Base-by-base conservation (phyloP, 2,888 invertebrate genomes). In the Erpobdella octoculata region DNA sequence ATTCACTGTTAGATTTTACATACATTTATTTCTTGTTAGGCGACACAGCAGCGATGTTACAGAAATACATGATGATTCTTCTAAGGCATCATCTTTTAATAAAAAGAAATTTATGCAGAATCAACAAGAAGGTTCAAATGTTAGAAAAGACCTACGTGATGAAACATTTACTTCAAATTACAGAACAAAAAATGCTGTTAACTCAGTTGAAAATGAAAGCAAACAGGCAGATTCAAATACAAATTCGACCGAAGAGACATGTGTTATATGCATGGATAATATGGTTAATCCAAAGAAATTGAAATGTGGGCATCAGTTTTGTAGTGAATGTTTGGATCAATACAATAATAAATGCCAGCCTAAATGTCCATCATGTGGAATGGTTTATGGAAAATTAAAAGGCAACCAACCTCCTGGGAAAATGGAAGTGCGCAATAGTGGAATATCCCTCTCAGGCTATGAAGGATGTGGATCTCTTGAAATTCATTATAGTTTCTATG, bases 401-500 rank as follows among this genome's bases (percentile, higher is more conserved):
- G 80, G 81, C 18, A 76, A 78, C 72, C 80, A 80, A 74, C 80
- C 80, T 3, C 72, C 73, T 2, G 80, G 79, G 0, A 73, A 21
- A 6, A 80, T 80, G 77, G 59, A 37, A n/a, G 53, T 69, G 1
- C 36, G 35, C 1, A 53, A 69, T n/a, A 31, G 66, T 21, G n/a
- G 31, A 15, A 9, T 6, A 0, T 25, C 18, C 2, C 35, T 78
- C 31, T 75, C 77, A 12, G 77, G 77, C 2, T 75, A 70, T 36
- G 62, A 61, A 15, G 53, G 70, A 18, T 71, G 62, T 62, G 73
- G 74, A 37, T 70, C 72, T 0, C 76, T 78, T 46, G 66, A 73
- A n/a, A 78, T 79, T 18, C 64, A 68, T 6, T 78, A 78, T 64
- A 15, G 89, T 1, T 76, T 80, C 61, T 74, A 73, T 1, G 37